Base-by-base conservation (phyloP, 2,888 invertebrate species). In the Agrochola circellaris region DNA sequence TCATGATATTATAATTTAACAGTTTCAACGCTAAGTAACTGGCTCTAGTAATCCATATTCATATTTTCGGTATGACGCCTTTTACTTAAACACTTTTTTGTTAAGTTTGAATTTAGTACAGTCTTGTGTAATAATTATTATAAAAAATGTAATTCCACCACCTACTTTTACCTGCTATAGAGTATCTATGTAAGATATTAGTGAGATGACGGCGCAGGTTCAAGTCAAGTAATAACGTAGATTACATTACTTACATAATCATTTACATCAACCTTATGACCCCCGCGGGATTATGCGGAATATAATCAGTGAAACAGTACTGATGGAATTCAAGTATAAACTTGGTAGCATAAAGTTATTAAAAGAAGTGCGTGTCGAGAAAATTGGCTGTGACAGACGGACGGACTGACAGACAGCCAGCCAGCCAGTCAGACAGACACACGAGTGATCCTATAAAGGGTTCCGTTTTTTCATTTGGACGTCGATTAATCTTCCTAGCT, bases 81-180 rank as follows among this genome's bases (percentile, higher is more conserved):
- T 83, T 83, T 83, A 83, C 83, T 73, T 23, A 26, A 64, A 61
- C n/a, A 60, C 0, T n/a, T 73, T 38, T 73, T 65, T 68, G 15
- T 78, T 30, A 48, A 13, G 23, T 75, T 42, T 75, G n/a, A 45
- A 68, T 54, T 61, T 17, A 26, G 17, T 75, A 45, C 23, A n/a
- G 15, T 83, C 3, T 82, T 83, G 51, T 75, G 70, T 83, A 79
- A 83, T 67, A 62, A 56, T 60, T 71, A 30, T 38, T 42, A 61
- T 56, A 75, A 61, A 51, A 66, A 51, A 71, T 38, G 17, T 30
- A n/a, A 72, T 54, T 62, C 26, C 61, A 75, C 42, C 38, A 75
- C 42, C 34, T 48, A 70, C 82, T 75, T 82, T 78, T 83, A 72
- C 69, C 5, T 62, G n/a, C n/a, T 60, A 13, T 17, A 30, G 61